These are phyloP conservation scores for Solen grandis DNA, from an alignment of 1,140 invertebrate species.

Conservation along the genomic window DNA sequence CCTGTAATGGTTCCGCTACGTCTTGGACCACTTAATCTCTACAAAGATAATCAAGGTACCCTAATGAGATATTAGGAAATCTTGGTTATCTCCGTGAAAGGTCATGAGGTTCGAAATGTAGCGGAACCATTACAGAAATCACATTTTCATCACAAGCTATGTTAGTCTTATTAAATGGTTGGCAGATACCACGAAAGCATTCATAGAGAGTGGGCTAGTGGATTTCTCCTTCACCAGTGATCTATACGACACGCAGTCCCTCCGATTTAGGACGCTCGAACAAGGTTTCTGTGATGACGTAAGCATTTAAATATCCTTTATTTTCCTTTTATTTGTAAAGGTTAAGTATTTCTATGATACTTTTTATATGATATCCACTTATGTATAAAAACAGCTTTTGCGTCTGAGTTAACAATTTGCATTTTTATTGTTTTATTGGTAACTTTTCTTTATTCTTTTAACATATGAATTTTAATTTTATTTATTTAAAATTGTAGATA, in stretches of 20 bases:
- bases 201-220: slow-evolving; percentile 16
- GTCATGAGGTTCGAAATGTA: too few relatives aligned
- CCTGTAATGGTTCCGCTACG: too few relatives aligned
- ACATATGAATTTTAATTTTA: background rate
- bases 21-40: too few relatives aligned
- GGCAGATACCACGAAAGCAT: slow-evolving; percentile 32
- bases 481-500: too few relatives aligned
- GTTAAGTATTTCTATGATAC: background rate
- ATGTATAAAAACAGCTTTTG: background rate
- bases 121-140: too few relatives aligned
- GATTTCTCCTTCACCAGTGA: slow-evolving; percentile 10
- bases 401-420: background rate
- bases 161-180: background rate
- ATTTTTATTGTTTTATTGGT: background rate
- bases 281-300: slow-evolving; percentile 26
- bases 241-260: background rate
- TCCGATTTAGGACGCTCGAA: slow-evolving; percentile 5
- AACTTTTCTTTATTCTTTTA: background rate
- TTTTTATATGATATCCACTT: background rate
- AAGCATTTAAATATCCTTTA: background rate
- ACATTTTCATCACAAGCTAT: too few relatives aligned
- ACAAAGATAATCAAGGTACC: too few relatives aligned
- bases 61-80: too few relatives aligned
- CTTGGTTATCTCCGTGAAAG: too few relatives aligned
- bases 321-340: background rate